These are phyloP conservation scores for Pontoporia blainvillei DNA, from an alignment of 2,113 vertebrate species.

Conservation along the genomic window DNA sequence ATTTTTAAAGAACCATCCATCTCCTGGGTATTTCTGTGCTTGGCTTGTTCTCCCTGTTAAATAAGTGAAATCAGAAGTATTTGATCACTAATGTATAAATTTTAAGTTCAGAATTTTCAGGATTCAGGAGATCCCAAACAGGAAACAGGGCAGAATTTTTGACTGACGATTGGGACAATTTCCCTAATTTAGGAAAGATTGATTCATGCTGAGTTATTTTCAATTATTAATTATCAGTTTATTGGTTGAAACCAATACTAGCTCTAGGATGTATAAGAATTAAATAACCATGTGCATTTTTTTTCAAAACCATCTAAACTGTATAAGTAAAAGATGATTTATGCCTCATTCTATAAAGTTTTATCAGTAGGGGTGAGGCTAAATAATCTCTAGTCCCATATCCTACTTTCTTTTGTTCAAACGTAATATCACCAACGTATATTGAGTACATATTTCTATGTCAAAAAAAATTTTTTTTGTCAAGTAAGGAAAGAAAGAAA, in stretches of 20 bases:
- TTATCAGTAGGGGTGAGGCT: not conserved
- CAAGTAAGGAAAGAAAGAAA: constrained; percentile 40
- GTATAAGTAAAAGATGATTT: not conserved
- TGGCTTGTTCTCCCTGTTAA: constrained; percentile 46
- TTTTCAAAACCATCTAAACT: not conserved
- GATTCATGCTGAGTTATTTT: constrained; percentile 17
- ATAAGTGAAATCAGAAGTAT: constrained; percentile 32
- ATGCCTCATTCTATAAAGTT: not conserved
- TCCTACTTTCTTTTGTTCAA: constrained; percentile 18
- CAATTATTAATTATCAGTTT: not conserved
- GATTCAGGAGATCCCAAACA: constrained; percentile 2
- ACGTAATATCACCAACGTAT: not conserved
- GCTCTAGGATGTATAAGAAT: not conserved
- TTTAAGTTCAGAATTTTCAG: constrained; percentile 72
- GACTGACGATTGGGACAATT: not conserved
- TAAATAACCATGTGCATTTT: not conserved
- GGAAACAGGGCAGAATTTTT: not conserved
- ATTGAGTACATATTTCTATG: not conserved
- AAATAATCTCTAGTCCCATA: constrained; percentile 38
- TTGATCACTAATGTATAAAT: constrained; percentile 45
- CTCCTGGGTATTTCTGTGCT: constrained; percentile 6
- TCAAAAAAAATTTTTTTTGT: not conserved
- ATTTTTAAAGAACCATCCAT: constrained; percentile 70
- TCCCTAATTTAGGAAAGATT: constrained; percentile 9
- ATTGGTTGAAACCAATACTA: not conserved